These are phyloP conservation scores for Patiria pectinifera DNA, from an alignment of 53 echinoderm and acorn worm genomes.

Conservation along the genomic window DNA sequence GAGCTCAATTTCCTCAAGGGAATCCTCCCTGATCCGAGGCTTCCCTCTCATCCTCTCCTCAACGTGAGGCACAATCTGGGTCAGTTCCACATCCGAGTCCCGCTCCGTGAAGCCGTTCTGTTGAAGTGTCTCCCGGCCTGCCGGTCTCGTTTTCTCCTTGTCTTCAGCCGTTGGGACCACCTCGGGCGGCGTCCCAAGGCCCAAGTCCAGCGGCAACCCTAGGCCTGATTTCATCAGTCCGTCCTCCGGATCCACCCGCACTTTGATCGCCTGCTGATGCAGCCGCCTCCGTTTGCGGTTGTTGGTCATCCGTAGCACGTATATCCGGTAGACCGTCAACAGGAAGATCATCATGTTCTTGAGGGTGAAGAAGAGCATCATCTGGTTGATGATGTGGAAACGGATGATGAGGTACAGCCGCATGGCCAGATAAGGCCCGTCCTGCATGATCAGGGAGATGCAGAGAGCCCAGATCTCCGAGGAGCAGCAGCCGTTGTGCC, in stretches of 20 bases:
- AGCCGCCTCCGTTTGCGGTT: background rate
- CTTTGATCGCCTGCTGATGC: slow-evolving; percentile 21
- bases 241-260: slow-evolving; percentile 39
- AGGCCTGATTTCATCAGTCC: slow-evolving; percentile 18
- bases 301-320: slow-evolving; percentile 52
- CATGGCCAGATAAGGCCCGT: slow-evolving; percentile 90
- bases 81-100: slow-evolving; percentile 35
- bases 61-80: slow-evolving; percentile 42
- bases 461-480: slow-evolving; percentile 92
- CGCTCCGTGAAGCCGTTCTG: slow-evolving; percentile 32
- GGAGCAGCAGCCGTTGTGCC: slow-evolving; percentile 76
- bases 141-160: background rate
- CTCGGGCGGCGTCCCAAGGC: background rate
- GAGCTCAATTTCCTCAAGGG: slow-evolving; percentile 52
- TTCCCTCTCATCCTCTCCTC: slow-evolving; percentile 52
- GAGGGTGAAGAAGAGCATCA: slow-evolving; percentile 96
- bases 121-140: background rate
- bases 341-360: slow-evolving; percentile 89
- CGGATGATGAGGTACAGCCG: slow-evolving; percentile 87
- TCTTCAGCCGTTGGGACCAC: background rate
- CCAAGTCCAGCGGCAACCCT: slow-evolving; percentile 27
- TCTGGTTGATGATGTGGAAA: slow-evolving; percentile 80
- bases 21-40: background rate
- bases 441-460: slow-evolving; percentile 90
- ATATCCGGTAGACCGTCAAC: slow-evolving; percentile 83